Conservation (phyloP, 2,113 vertebrate genomes). For the Chrysemys picta region DNA sequence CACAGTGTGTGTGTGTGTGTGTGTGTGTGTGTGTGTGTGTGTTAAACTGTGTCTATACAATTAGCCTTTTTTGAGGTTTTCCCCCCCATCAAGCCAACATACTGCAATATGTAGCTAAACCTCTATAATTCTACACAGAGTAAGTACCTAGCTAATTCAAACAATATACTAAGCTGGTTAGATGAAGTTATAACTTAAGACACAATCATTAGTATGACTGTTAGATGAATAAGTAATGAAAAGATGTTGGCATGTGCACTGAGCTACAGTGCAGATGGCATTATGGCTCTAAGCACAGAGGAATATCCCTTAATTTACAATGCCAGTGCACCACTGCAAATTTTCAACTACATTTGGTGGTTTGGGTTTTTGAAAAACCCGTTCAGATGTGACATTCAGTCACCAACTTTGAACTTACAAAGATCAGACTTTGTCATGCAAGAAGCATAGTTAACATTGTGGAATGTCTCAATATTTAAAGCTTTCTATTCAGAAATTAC, state of each 20-base stretch:
- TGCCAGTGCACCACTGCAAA: conserved; percentile 1
- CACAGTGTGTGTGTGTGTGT: background rate
- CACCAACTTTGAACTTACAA: conserved; percentile 17
- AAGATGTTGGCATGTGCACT: conserved; percentile 48
- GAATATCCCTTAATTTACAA: conserved; percentile 43
- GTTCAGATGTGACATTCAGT: background rate
- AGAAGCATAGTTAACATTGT: background rate
- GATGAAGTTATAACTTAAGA: conserved; percentile 51
- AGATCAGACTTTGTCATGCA: background rate
- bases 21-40: too few species aligned
- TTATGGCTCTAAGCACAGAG: conserved; percentile 24
- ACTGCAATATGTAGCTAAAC: background rate
- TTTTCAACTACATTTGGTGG: conserved; percentile 25
- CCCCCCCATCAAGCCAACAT: background rate
- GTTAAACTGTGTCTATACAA: background rate
- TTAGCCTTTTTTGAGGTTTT: background rate
- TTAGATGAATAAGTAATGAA: conserved; percentile 34
- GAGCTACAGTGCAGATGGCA: background rate
- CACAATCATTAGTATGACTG: conserved; percentile 17
- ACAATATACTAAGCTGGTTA: conserved; percentile 37
- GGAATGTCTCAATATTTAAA: background rate
- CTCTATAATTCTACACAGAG: background rate
- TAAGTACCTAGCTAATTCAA: conserved; percentile 17
- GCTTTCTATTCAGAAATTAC: background rate
- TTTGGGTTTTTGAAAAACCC: conserved; percentile 7